Base-by-base conservation (phyloP, 2,888 invertebrate genomes). In the Petrophora chlorosata region DNA sequence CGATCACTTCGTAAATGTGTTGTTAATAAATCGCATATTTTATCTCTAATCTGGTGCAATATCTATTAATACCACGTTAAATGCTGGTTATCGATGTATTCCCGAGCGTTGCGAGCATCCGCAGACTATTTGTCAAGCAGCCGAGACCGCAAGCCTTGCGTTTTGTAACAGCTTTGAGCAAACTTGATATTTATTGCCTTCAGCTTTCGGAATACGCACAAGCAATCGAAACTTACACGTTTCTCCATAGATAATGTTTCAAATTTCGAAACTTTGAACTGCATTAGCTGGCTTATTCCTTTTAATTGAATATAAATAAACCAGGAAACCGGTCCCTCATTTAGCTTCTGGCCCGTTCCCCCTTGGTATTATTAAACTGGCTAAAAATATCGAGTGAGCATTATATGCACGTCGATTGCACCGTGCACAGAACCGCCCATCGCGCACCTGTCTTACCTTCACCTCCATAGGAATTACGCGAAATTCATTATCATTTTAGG, bases 81-180 rank as follows among this genome's bases (percentile, higher is more conserved):
- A 10, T 3, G 10, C 25, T 10, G 5, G 10, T 10, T 9, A 23
- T 5, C 23, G n/a, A 35, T 14, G 57, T n/a, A 53, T 61, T 67
- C 67, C 66, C 46, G 44, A 60, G 63, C 67, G 61, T 73, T 70
- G 73, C 71, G 65, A 64, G 57, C 60, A 63, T 67, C 67, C 65
- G 60, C 70, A 62, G 70, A 71, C 75, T 75, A 79, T 85, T 85
- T 82, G 80, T 84, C 76, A 82, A 79, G 79, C 71, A 61, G 63
- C 64, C 56, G 70, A 76, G 76, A 78, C 76, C 78, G 78, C 82
- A 79, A 78, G 76, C 69, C 62, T 66, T 52, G 60, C 59, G 72
- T 83, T 85, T 84, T 81, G 84, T 78, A 85, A 86, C 74, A 66
- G 67, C 73, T 84, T 76, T 76, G 70, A 81, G 72, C 77, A 79